Conservation (phyloP, 2,888 invertebrate genomes). For the Drosophila tanythrix region DNA sequence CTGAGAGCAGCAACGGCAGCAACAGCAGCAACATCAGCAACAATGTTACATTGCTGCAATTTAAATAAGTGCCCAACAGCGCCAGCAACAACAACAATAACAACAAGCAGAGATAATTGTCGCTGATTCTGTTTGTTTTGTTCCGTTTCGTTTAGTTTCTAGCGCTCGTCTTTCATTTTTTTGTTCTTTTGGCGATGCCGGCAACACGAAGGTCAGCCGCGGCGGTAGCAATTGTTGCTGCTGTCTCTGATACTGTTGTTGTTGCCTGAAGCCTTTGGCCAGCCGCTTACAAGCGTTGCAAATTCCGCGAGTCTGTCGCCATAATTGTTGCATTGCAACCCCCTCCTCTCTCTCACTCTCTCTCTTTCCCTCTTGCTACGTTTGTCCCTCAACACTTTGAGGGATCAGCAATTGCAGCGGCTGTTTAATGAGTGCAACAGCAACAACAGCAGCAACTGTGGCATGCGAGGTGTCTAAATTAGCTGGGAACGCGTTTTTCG, state of each 20-base stretch:
- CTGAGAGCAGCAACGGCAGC: conserved; percentile 24
- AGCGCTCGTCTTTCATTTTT: conserved; percentile 62
- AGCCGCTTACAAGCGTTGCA: conserved; percentile 77
- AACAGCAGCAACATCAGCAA: conserved; percentile 23
- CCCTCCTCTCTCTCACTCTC: neutral
- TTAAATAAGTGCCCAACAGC: conserved; percentile 73
- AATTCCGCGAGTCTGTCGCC: conserved; percentile 77
- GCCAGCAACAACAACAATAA: conserved; percentile 27
- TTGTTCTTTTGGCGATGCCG: conserved; percentile 59
- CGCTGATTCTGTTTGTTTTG: conserved; percentile 54
- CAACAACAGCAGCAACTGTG: conserved; percentile 45
- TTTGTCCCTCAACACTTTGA: conserved; percentile 50
- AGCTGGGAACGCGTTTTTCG: conserved; percentile 79
- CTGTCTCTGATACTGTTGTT: conserved; percentile 27
- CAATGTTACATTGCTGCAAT: conserved; percentile 60
- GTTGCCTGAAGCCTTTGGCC: conserved; percentile 64
- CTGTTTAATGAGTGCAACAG: conserved; percentile 68
- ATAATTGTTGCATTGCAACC: conserved; percentile 67
- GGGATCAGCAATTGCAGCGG: conserved; percentile 55
- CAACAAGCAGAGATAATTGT: conserved; percentile 62
- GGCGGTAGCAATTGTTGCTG: conserved; percentile 49
- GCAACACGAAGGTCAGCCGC: conserved; percentile 65
- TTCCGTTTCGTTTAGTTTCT: conserved; percentile 56
- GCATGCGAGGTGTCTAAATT: conserved; percentile 80
- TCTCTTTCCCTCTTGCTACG: neutral